phyloP scores from a whole-genome alignment of 2,888 invertebrate species.

The Dione juno region DNA sequence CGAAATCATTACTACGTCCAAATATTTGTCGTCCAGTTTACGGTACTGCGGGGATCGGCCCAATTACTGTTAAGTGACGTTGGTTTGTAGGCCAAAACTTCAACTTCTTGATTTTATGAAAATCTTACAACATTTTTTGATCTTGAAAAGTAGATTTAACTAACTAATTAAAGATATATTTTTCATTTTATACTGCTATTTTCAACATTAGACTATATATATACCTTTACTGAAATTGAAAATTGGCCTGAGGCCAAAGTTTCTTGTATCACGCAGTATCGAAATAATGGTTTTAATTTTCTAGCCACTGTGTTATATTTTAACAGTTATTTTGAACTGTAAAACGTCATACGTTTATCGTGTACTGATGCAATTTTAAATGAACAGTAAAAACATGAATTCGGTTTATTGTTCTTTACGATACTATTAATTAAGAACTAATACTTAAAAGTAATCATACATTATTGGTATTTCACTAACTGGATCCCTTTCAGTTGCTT shows the following conservation, averaged over 20 bases:
- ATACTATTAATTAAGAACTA: background rate
- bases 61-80: slow-evolving; percentile 28
- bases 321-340: slow-evolving; percentile 11
- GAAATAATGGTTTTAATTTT: slow-evolving; percentile 20
- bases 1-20: slow-evolving; percentile 46
- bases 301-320: slow-evolving; percentile 6
- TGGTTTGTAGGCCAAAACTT: slow-evolving; percentile 5
- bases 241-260: slow-evolving; percentile 16
- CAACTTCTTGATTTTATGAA: background rate
- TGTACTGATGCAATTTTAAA: too few species aligned
- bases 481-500: slow-evolving; percentile 30
- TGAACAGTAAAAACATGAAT: too few species aligned
- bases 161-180: background rate
- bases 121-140: background rate
- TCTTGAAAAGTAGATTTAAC: background rate
- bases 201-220: background rate
- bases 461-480: slow-evolving; percentile 5
- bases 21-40: slow-evolving; percentile 45
- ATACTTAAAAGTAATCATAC: background rate
- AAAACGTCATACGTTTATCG: too few species aligned
- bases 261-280: slow-evolving; percentile 17
- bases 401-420: background rate
- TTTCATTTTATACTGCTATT: background rate
- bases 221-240: slow-evolving; percentile 8
- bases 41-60: slow-evolving; percentile 18